Evolutionary conservation across 1,140 invertebrate species (phyloP), one percentile per base, ranked within the genome.

Genomic region (Hormaphis cornu): DNA sequence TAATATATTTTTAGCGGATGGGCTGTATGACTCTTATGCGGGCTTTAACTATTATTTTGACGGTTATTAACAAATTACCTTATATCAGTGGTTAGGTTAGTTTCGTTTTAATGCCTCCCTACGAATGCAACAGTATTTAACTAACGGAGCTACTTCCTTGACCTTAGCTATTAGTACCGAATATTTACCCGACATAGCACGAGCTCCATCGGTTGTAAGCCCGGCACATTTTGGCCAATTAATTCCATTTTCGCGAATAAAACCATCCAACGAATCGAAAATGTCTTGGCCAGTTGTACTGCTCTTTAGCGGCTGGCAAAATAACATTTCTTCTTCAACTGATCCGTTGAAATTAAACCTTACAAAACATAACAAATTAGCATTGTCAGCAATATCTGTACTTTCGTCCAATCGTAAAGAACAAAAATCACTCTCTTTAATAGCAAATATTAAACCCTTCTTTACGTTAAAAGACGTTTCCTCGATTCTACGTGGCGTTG

Each of bases 401-500:
- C 37, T 59, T 28, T 59, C 56, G 42, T 59, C 56, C 10, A 44
- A 7, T 42, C 42, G 56, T 28, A 59, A 26, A 40, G 56, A 30
- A 59, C 40, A 59, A 8, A 4, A 14, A 9, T 26, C 22, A 28
- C 22, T 9, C 26, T 8, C 18, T n/a, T n/a, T 44, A 44, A 44
- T 20, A 7, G 8, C 42, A 44, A 16, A 12, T 18, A 59, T 12
- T 42, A 59, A n/a, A 14, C 10, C 24, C 2, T 59, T 20, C 42
- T 59, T 24, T 2, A 59, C 42, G 35, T 44, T 59, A 22, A 9
- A 7, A 10, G 35, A 14, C 35, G 42, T 59, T 24, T 59, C 24
- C 18, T 12, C 28, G 1, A 59, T 59, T 40, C 35, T 20, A 24
- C 56, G 30, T 24, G 37, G 70, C 69, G 69, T 70, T 72, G 20